Conservation (phyloP, 2,797 vertebrate genomes). For the Pelobates cultripes region DNA sequence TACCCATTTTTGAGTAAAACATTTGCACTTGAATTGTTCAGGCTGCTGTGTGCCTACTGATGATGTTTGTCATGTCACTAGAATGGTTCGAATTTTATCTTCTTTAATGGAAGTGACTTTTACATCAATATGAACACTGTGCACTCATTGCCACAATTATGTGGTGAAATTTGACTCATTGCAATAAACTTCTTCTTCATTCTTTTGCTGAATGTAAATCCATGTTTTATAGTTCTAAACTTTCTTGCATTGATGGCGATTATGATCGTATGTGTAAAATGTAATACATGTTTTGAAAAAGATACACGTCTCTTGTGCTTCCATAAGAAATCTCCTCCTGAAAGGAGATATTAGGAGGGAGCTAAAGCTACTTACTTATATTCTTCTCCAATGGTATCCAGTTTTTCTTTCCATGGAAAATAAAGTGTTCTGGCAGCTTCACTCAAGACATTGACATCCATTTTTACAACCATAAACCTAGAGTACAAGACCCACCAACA, state of each 20-base stretch:
- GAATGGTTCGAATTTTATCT: constrained; percentile 17
- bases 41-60: not conserved
- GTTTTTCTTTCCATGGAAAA: not conserved
- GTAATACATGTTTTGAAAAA: not conserved
- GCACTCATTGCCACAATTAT: constrained; percentile 30
- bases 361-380: not conserved
- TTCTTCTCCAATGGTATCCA: not conserved
- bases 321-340: not conserved
- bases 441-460: too few species aligned
- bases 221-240: not conserved
- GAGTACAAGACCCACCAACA: too few species aligned
- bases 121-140: constrained; percentile 2
- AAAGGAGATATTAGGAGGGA: not conserved
- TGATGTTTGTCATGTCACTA: constrained; percentile 3
- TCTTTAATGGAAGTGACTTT: constrained; percentile 27
- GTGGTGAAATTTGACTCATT: constrained; percentile 42
- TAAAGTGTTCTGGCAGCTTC: not conserved
- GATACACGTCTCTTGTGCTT: not conserved
- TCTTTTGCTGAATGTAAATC: not conserved
- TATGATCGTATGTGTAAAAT: too few species aligned
- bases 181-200: constrained; percentile 46
- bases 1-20: constrained; percentile 43
- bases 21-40: constrained; percentile 24
- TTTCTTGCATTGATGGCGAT: not conserved
- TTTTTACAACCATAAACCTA: too few species aligned